Evolutionary conservation across 2,888 invertebrate species (phyloP).

Genomic region (Stenurella melanura): DNA sequence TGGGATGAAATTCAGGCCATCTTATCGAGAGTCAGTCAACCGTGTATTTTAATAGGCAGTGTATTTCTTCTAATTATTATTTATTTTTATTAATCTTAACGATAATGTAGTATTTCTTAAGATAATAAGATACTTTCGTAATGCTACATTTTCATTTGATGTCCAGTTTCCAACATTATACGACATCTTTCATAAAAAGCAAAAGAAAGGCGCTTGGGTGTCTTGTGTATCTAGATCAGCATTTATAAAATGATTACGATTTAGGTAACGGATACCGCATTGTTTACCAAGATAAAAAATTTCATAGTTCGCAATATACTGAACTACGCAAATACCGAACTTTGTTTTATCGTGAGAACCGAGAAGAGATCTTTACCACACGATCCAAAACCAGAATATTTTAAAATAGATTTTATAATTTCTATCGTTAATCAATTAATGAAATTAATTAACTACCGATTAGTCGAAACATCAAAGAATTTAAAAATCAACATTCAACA

Average conservation of each 20-base stretch:
- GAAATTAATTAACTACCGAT: not conserved
- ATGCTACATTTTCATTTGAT: too few species aligned
- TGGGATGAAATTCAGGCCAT: too few species aligned
- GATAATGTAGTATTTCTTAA: too few species aligned
- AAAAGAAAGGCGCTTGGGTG: not conserved
- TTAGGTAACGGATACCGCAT: not conserved
- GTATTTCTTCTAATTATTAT: too few species aligned
- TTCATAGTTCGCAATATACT: not conserved
- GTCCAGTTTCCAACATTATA: too few species aligned
- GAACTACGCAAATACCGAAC: conserved; percentile 1
- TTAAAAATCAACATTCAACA: not conserved
- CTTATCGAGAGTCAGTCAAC: too few species aligned
- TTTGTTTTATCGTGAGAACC: not conserved
- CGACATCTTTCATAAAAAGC: not conserved
- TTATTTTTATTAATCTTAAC: too few species aligned
- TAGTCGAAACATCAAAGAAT: not conserved
- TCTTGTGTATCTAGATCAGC: conserved; percentile 14
- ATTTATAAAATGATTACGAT: not conserved
- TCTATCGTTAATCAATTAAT: not conserved
- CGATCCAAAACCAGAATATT: not conserved
- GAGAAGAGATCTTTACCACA: not conserved
- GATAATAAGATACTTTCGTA: too few species aligned
- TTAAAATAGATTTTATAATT: not conserved
- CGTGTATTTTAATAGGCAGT: too few species aligned
- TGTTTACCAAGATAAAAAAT: conserved; percentile 6